phyloP scores from a whole-genome alignment of 2,888 invertebrate genomes.

The Scaptomyza flava region DNA sequence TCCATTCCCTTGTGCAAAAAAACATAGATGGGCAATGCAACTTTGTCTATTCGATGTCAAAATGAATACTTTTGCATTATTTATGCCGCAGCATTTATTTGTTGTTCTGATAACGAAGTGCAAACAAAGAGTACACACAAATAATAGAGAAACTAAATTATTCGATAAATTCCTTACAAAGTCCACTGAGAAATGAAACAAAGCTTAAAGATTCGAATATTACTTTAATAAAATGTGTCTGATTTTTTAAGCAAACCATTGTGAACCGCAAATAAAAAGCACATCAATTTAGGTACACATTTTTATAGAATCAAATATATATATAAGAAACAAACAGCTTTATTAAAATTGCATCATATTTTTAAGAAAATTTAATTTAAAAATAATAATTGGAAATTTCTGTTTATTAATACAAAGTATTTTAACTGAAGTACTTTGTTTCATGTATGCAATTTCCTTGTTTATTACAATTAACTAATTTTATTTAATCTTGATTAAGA shows the following conservation, averaged over 20 bases:
- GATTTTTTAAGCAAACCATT: neutral
- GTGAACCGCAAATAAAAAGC: too few species aligned
- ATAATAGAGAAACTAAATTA: conserved; percentile 1
- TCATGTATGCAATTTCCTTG: too few species aligned
- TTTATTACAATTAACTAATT: too few species aligned
- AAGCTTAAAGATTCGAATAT: conserved; percentile 31
- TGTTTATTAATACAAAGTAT: too few species aligned
- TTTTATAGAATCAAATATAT: too few species aligned
- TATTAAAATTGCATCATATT: too few species aligned
- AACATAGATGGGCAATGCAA: conserved; percentile 64
- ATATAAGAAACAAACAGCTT: too few species aligned
- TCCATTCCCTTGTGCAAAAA: neutral
- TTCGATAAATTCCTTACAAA: conserved; percentile 30
- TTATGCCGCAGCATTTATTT: conserved; percentile 75
- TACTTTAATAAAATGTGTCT: neutral
- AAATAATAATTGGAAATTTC: too few species aligned
- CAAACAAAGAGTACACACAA: conserved; percentile 31
- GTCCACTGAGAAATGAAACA: conserved; percentile 16
- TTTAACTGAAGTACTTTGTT: too few species aligned
- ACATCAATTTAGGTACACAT: too few species aligned
- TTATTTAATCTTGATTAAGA: too few species aligned
- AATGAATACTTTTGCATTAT: conserved; percentile 80
- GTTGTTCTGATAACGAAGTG: conserved; percentile 68
- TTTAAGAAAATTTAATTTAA: too few species aligned
- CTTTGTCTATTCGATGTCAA: conserved; percentile 81